Evolutionary conservation across 2,113 vertebrate genomes (phyloP).

Genomic region (Alouatta palliata): DNA sequence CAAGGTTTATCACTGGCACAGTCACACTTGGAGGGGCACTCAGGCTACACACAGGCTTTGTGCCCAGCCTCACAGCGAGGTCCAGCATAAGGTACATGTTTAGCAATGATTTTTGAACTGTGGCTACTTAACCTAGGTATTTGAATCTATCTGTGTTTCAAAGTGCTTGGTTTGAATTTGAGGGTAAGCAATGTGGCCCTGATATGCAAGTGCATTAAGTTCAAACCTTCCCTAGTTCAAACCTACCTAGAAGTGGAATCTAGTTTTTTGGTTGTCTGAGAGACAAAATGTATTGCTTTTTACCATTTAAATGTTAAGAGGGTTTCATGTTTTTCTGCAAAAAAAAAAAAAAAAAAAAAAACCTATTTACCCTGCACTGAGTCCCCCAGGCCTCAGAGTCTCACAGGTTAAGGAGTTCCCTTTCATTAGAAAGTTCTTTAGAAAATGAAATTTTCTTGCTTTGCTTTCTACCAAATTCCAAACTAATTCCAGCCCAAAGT

Average conservation of each 20-base stretch:
- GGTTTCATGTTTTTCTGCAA: not conserved
- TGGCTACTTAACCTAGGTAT: rapidly evolving
- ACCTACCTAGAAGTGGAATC: not conserved
- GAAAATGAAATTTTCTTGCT: slow-evolving; percentile 11
- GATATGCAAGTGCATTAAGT: not conserved
- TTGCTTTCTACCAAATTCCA: slow-evolving; percentile 25
- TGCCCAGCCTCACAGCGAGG: not conserved
- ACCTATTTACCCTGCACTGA: not conserved
- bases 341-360: not conserved
- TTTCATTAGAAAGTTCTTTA: slow-evolving; percentile 36
- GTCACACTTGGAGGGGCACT: rapidly evolving
- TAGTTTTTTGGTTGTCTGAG: slow-evolving; percentile 54
- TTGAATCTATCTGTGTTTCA: not conserved
- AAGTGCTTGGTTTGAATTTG: not conserved
- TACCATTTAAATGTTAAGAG: slow-evolving; percentile 50
- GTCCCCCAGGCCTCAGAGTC: not conserved
- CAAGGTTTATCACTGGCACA: not conserved
- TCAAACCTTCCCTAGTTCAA: not conserved
- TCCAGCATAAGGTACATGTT: rapidly evolving
- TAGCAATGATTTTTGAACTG: rapidly evolving
- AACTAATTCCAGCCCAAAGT: not conserved
- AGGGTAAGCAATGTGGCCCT: not conserved
- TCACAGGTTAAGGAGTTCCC: not conserved
- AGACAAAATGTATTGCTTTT: slow-evolving; percentile 50
- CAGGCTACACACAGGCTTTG: not conserved